Evolutionary conservation across 2,797 vertebrate genomes (phyloP).

Genomic region (Siniperca obscura): DNA sequence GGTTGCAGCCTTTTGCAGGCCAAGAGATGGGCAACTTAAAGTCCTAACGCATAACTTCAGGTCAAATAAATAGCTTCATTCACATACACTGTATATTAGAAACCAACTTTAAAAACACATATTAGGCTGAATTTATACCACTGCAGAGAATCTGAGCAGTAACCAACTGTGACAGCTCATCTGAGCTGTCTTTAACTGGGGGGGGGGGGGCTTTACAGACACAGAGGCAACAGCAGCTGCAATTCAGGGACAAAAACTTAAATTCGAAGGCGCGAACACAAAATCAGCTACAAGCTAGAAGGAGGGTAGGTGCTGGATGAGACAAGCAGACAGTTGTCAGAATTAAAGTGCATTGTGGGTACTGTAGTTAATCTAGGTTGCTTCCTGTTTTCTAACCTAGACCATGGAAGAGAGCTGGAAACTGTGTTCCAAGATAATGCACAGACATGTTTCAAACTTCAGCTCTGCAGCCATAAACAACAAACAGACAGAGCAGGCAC

Average conservation of each 20-base stretch:
- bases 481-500: not conserved
- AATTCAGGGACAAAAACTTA: conserved; percentile 11
- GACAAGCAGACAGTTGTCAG: conserved; percentile 4
- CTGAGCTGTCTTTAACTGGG: conserved; percentile 1
- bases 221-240: conserved; percentile 26
- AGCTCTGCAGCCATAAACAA: conserved; percentile 15
- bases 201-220: conserved; percentile 18
- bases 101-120: conserved; percentile 52
- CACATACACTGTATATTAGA: conserved; percentile 51
- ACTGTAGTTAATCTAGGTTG: not conserved
- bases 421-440: not conserved
- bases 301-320: not conserved
- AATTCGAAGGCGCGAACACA: conserved; percentile 20
- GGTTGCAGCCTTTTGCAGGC: conserved; percentile 8
- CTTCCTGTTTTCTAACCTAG: conserved; percentile 5
- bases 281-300: conserved; percentile 13
- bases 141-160: conserved; percentile 38
- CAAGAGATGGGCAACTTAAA: conserved; percentile 13
- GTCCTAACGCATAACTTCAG: conserved; percentile 31
- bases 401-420: not conserved
- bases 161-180: not conserved
- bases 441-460: conserved; percentile 27
- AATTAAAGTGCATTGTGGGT: conserved; percentile 68
- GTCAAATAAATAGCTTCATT: conserved; percentile 64
- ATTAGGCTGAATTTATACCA: conserved; percentile 29